A percentile compares a stretch with the other conserved stretches of the same genome.
Conservation (phyloP, 1,140 invertebrate species). For the Polypedilum pembai region DNA sequence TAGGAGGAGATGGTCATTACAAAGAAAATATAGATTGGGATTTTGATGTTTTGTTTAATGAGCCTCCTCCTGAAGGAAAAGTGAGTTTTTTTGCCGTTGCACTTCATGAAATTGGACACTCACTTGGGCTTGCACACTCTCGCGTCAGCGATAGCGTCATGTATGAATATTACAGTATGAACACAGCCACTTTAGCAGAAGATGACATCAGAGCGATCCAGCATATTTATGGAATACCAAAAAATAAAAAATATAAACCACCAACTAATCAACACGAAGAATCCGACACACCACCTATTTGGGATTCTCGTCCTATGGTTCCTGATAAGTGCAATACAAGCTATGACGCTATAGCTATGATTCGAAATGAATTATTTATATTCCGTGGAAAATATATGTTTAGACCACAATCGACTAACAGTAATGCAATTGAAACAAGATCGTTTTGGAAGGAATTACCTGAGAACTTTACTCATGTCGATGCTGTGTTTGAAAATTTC, state of each 20-base stretch:
- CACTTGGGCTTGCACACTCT: background rate
- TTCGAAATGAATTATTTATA: background rate
- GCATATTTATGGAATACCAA: background rate
- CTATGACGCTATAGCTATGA: background rate
- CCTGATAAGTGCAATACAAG: background rate
- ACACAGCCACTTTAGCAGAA: background rate
- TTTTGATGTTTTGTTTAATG: background rate
- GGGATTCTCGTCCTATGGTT: background rate
- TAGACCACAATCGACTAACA: background rate
- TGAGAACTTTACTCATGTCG: background rate
- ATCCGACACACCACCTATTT: background rate
- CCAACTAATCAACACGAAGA: background rate
- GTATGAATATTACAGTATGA: background rate
- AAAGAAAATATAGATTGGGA: background rate
- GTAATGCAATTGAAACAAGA: background rate
- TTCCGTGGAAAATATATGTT: conserved; percentile 6
- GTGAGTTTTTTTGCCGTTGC: background rate
- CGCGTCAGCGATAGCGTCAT: background rate
- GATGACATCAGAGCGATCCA: background rate
- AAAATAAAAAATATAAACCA: background rate
- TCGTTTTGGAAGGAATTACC: background rate
- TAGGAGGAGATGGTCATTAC: background rate
- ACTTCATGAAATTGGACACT: background rate
- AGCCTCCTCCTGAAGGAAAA: background rate
- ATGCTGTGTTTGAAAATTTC: background rate